These are phyloP conservation scores for Cinclus mexicanus DNA, from an alignment of 2,113 vertebrate genomes.

Conservation along the genomic window DNA sequence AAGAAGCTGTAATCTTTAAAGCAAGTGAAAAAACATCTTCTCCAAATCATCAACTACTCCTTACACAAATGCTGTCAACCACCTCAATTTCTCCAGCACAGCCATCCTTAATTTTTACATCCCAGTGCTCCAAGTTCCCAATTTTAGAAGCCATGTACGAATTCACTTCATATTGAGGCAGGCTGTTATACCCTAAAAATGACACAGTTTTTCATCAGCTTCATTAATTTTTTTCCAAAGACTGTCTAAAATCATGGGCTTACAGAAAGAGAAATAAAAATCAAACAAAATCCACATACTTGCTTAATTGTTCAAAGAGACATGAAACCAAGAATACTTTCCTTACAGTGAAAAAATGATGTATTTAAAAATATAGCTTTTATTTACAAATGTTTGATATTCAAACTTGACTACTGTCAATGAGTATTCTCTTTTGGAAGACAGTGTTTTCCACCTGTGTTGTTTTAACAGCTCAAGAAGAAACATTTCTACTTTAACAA, in stretches of 20 bases:
- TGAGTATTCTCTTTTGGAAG: background rate
- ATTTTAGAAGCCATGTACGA: background rate
- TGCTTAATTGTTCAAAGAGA: background rate
- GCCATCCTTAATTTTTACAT: background rate
- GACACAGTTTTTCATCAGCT: background rate
- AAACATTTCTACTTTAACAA: background rate
- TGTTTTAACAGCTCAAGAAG: background rate
- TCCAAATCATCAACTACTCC: background rate
- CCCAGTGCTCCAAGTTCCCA: rapidly evolving
- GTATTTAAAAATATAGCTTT: background rate
- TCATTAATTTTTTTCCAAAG: background rate
- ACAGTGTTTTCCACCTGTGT: background rate
- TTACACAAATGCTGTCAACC: background rate
- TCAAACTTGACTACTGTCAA: background rate
- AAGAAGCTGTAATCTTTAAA: background rate
- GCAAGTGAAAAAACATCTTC: background rate
- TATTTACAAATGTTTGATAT: background rate
- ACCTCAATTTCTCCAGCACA: background rate
- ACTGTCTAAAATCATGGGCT: background rate
- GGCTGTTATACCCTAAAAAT: background rate
- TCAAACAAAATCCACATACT: background rate
- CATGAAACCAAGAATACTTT: background rate
- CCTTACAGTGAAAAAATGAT: background rate
- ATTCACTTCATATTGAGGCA: background rate
- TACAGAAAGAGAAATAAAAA: background rate